Conservation (phyloP, 1,140 invertebrate species). For the Proales similis region DNA sequence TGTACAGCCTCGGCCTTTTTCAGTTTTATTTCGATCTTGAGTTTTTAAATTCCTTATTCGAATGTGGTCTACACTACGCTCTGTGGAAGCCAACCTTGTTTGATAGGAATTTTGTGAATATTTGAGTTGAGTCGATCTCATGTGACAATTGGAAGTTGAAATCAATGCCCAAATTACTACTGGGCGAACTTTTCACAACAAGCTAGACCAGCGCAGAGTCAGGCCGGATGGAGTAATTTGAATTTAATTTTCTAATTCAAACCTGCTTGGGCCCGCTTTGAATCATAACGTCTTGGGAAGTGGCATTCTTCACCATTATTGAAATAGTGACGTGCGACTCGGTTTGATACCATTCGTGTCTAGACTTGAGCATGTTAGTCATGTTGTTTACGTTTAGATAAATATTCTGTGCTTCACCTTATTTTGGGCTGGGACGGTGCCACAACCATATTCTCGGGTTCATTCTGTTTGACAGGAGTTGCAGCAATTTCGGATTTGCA, state of each 20-base stretch:
- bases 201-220: too few species aligned
- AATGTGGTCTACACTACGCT: too few species aligned
- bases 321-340: conserved; percentile 14
- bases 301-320: conserved; percentile 4
- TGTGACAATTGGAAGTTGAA: conserved; percentile 30
- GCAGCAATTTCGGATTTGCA: conserved; percentile 20
- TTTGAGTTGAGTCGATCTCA: conserved; percentile 1
- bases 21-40: conserved; percentile 24
- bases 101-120: conserved; percentile 17
- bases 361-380: background rate
- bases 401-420: background rate
- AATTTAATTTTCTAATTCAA: background rate
- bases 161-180: conserved; percentile 14
- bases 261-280: background rate
- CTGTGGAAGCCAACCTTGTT: conserved; percentile 14
- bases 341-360: conserved; percentile 36
- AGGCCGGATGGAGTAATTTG: too few species aligned
- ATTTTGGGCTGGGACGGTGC: too few species aligned
- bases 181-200: too few species aligned
- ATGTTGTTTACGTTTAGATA: background rate
- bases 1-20: conserved; percentile 35
- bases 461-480: background rate
- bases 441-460: background rate
- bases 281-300: conserved; percentile 9
- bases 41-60: background rate